Base-by-base conservation (phyloP, 1,140 invertebrate species). In the Hestina assimilis region DNA sequence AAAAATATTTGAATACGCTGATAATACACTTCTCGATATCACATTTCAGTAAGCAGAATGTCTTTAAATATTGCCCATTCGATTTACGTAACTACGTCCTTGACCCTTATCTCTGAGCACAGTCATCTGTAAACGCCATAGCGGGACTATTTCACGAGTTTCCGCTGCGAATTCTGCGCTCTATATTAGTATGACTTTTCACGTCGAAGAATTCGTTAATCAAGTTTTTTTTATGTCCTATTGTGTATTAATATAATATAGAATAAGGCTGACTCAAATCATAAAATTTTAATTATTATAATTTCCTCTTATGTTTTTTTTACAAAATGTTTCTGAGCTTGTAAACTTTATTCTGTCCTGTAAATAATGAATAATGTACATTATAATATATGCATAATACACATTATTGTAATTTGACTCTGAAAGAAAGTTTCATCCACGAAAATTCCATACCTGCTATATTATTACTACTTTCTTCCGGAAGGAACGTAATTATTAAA, bases 71-170 rank as follows among this genome's bases (percentile, higher is more conserved):
- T 35, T 31, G 26, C 19, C 15, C 26, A 33, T 31, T 23, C 11
- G 28, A 31, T 15, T 12, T 33, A n/a, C 28, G 51, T 35, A 55
- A 38, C 42, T 46, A 21, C 43, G 54, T 40, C 54, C 54, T 56
- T 56, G 54, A 56, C 54, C 54, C 17, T 40, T 48, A 56, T 56
- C 54, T 56, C 45, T 24, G n/a, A 26, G 42, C 41, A 46, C 15
- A 55, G 42, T 38, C 41, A 31, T 55, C 42, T 55, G 28, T 55
- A 55, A 55, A 26, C 20, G 52, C 29, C 52, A 46, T 55, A 46
- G 51, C 41, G 42, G 33, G 28, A 26, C 51, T 54, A 54, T 26
- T 54, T 54, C 40, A 29, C 51, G 51, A 54, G 20, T 43, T 54
- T 54, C 51, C 41, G 41, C 28, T 26, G 29, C 8, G 28, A 43